A percentile compares a stretch with the other conserved stretches of the same genome.
Evolutionary conservation across 2,797 vertebrate genomes (phyloP).

Genomic region (Danionella dracula): DNA sequence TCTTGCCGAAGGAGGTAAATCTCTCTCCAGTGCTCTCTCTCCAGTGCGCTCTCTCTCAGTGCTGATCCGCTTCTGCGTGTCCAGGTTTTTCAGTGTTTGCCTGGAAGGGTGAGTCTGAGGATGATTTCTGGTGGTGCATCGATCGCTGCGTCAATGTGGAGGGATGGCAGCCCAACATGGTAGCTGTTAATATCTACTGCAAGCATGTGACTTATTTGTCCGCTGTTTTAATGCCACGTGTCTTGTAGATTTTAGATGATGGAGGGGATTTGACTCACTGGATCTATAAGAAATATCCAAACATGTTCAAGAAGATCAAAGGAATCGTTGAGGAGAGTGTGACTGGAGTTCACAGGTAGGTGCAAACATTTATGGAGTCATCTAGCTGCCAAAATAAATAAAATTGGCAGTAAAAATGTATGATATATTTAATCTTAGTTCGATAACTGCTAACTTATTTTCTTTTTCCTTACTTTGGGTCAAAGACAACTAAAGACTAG

Average conservation of each 20-base stretch:
- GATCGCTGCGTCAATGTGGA: constrained; percentile 97
- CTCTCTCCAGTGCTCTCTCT: background rate
- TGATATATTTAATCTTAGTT: too few relatives aligned
- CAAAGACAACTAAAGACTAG: too few relatives aligned
- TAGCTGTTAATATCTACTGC: constrained; percentile 46
- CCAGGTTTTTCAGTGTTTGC: constrained; percentile 94
- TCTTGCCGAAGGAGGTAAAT: constrained; percentile 86
- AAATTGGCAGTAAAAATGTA: too few relatives aligned
- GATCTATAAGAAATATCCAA: constrained; percentile 98
- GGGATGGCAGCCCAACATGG: constrained; percentile 98
- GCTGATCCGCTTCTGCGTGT: background rate
- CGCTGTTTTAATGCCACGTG: background rate
- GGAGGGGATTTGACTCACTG: constrained; percentile 96
- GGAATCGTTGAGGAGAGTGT: constrained; percentile 98
- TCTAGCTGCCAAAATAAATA: too few relatives aligned
- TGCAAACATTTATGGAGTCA: too few relatives aligned
- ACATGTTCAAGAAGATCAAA: constrained; percentile 99
- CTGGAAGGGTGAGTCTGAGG: constrained; percentile 98
- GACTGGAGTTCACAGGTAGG: constrained; percentile 96
- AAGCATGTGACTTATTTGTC: background rate
- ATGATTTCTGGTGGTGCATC: constrained; percentile 99
- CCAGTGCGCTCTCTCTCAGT: background rate
- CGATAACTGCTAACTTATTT: too few relatives aligned
- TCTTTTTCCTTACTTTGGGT: too few relatives aligned
- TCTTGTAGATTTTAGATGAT: constrained; percentile 86